Percentiles rank a stretch among this genome's conserved stretches.
Conservation (phyloP, 2,113 vertebrate genomes). For the Dipodomys merriami region DNA sequence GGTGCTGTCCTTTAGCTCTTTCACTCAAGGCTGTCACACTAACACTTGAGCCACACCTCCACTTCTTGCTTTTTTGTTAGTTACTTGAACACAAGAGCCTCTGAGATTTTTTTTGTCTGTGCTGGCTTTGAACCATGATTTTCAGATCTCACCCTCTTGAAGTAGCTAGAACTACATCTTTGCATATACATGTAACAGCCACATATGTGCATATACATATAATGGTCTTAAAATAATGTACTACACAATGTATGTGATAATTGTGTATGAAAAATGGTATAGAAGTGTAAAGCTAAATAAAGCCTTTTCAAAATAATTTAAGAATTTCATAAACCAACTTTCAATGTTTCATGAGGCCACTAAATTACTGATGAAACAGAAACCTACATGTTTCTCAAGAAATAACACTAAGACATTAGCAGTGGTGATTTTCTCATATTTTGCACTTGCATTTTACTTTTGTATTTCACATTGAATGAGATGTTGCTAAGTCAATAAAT, state of each 20-base stretch:
- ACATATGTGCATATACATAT: neutral
- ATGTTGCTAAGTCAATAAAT: conserved; percentile 18
- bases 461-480: neutral
- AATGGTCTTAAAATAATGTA: neutral
- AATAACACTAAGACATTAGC: neutral
- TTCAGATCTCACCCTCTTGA: too few species aligned
- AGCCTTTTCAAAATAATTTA: conserved; percentile 15
- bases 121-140: too few species aligned
- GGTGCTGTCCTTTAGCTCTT: too few species aligned
- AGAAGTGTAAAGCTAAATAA: neutral
- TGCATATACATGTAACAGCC: too few species aligned
- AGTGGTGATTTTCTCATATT: neutral
- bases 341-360: neutral
- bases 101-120: too few species aligned
- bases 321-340: neutral
- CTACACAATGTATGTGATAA: neutral
- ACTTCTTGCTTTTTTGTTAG: too few species aligned
- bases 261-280: neutral
- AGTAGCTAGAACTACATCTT: too few species aligned
- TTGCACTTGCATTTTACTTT: neutral
- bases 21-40: too few species aligned
- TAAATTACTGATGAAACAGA: neutral
- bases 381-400: neutral
- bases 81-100: too few species aligned
- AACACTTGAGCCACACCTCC: too few species aligned